phyloP scores from a whole-genome alignment of 1,140 invertebrate genomes.

The Littorina saxatilis region DNA sequence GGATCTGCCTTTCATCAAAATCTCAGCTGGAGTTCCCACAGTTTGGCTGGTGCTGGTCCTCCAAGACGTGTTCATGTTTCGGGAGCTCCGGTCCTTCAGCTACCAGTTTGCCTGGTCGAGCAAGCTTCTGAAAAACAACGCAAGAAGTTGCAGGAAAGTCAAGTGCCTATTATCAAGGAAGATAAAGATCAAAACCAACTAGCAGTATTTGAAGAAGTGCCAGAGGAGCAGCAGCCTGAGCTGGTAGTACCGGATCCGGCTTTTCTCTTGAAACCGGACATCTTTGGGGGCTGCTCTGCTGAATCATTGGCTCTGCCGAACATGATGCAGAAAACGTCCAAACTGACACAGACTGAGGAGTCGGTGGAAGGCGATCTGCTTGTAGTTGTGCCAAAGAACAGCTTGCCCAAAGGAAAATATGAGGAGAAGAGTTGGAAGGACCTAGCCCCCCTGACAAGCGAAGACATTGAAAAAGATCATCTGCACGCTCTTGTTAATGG shows the following conservation, averaged over 20 bases:
- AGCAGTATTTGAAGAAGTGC: background rate
- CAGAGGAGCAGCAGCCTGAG: too few relatives aligned
- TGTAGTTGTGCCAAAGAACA: background rate
- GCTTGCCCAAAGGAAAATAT: background rate
- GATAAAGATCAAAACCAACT: background rate
- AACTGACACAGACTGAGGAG: background rate
- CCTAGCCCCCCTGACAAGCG: background rate
- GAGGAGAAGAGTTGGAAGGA: background rate
- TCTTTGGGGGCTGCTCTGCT: background rate
- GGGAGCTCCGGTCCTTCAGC: too few relatives aligned
- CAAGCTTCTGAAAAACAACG: background rate
- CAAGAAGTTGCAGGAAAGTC: background rate
- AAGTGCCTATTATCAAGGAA: background rate
- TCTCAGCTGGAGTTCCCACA: background rate
- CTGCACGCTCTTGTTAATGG: background rate
- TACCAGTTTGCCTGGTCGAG: background rate
- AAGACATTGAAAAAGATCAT: background rate
- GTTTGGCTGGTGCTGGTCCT: background rate
- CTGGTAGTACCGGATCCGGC: too few relatives aligned
- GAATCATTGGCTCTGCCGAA: background rate
- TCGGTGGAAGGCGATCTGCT: background rate
- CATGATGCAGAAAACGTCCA: background rate
- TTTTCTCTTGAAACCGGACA: too few relatives aligned
- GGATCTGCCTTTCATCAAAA: background rate
- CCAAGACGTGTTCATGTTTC: too few relatives aligned